phyloP scores from a whole-genome alignment of 2,797 vertebrate genomes.

The Acanthurus leucopareius region DNA sequence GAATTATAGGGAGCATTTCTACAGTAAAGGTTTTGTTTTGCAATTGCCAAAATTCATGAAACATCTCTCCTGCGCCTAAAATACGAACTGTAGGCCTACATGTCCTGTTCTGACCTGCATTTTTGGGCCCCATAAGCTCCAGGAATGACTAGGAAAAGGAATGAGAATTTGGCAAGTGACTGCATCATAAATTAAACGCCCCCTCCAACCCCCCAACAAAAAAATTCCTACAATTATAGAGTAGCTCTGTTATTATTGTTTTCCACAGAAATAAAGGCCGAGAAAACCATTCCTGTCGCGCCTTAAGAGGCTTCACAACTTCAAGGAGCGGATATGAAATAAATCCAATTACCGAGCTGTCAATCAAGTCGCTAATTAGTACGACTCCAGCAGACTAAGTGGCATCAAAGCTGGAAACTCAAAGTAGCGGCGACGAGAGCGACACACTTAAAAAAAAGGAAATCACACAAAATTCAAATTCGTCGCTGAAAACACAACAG shows the following conservation, averaged over 20 bases:
- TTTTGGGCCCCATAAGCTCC: slow-evolving; percentile 21
- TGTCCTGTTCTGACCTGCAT: not conserved
- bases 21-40: slow-evolving; percentile 5
- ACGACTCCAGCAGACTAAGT: slow-evolving; percentile 67
- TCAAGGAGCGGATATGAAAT: slow-evolving; percentile 82
- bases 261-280: slow-evolving; percentile 46
- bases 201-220: not conserved
- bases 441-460: not conserved
- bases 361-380: slow-evolving; percentile 79
- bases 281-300: slow-evolving; percentile 48
- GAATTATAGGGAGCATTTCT: not conserved
- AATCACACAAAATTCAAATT: slow-evolving; percentile 32
- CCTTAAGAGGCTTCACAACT: slow-evolving; percentile 76
- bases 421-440: slow-evolving; percentile 48
- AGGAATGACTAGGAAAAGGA: slow-evolving; percentile 19
- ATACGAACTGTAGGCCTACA: not conserved
- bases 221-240: slow-evolving; percentile 23
- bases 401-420: slow-evolving; percentile 65
- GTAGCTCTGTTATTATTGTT: slow-evolving; percentile 37
- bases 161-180: slow-evolving; percentile 41
- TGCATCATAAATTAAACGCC: slow-evolving; percentile 42
- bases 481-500: slow-evolving; percentile 30
- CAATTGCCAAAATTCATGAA: not conserved
- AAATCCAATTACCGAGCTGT: slow-evolving; percentile 82
- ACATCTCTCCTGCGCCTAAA: slow-evolving; percentile 2